Evolutionary conservation across 2,113 vertebrate genomes (phyloP), one percentile per base, ranked within the genome.

Genomic region (Sinosuthora webbiana): DNA sequence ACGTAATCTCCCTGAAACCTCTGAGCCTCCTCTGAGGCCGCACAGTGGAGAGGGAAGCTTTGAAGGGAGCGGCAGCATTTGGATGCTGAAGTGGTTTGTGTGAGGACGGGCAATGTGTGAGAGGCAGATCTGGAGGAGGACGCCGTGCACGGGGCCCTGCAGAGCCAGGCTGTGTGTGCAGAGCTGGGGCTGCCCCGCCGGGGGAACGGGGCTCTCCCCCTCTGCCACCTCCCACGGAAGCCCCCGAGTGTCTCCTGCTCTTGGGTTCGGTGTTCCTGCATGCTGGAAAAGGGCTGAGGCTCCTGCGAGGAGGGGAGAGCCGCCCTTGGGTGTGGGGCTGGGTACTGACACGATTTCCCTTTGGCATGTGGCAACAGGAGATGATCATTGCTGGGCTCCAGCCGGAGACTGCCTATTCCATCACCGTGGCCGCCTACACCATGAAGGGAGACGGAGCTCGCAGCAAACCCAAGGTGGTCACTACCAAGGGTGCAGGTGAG

Each of bases 401-500:
- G 97, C 98, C 99, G 1, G 99, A 99, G 97, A 99, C 99, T 47
- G 97, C 98, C 13, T 99, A 99, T 95, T 99, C 99, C 94, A 98
- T 99, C 97, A 99, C 99, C 0, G 99, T 99, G 87, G 99, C 99
- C 13, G 99, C 99, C 16, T 99, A 99, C 97, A 99, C 99, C 97
- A 99, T 99, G 98, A 99, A 99, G 95, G 99, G 99, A 56, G 99
- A 99, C 39, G 99, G 99, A 11, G 99, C 99, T 27, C 99, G 99
- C 88, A 99, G 99, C 98, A 99, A 99, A 95, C 98, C 99, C 8
- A 99, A 99, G 86, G 98, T 99, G 95, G 98, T 99, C 77, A 98
- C 98, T 97, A 99, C 99, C 11, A 99, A 99, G 96, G 99, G 98
- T 95, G 98, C 99, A 99, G 99, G 99, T 99, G 87, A 70, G 90